Base-by-base conservation (phyloP, 2,888 invertebrate genomes). In the Drosophila anomalata region DNA sequence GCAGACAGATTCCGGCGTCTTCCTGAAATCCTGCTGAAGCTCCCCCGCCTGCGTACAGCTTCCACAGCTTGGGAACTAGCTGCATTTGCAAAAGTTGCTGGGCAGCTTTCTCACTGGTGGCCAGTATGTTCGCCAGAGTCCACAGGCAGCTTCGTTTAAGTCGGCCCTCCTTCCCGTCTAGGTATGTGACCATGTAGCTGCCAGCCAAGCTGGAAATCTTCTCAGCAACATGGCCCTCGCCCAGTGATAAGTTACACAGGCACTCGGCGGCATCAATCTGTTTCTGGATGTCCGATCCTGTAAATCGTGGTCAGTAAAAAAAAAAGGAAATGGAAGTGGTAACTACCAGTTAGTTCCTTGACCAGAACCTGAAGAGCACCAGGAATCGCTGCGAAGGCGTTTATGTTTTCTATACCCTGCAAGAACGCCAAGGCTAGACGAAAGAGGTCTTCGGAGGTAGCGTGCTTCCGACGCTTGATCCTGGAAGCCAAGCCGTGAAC, bases 191-290 rank as follows among this genome's bases (percentile, higher is more conserved):
- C 26, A 92, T 65, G 59, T 92, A 91, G 54, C 89, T 89, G 0
- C 92, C 92, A 0, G 89, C 90, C 52, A 84, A 33, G 0, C 70
- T 58, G 1, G 89, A 79, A 1, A 92, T 87, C 74, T 91, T 92
- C 8, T 91, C 90, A 59, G 91, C 90, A 4, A 90, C 79, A 5
- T 87, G 79, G 1, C 75, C 70, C 48, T 89, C 88, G 0, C 92
- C 92, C 2, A 92, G 61, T 1, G 91, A 90, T 3, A 91, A 72
- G 71, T 92, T 92, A 55, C 92, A 92, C 2, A 92, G 53, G 11
- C 89, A 89, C 70, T 92, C 91, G 4, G 82, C 80, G 0, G 92
- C 89, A 46, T 83, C 76, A 1, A 90, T 75, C 61, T 90, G 90
- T 0, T 87, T 81, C 20, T 85, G 77, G 0, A 87, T 68, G 39